Evolutionary conservation across 2,888 invertebrate genomes (phyloP), one percentile per base, ranked within the genome.

Genomic region (Nephrotoma appendiculata): DNA sequence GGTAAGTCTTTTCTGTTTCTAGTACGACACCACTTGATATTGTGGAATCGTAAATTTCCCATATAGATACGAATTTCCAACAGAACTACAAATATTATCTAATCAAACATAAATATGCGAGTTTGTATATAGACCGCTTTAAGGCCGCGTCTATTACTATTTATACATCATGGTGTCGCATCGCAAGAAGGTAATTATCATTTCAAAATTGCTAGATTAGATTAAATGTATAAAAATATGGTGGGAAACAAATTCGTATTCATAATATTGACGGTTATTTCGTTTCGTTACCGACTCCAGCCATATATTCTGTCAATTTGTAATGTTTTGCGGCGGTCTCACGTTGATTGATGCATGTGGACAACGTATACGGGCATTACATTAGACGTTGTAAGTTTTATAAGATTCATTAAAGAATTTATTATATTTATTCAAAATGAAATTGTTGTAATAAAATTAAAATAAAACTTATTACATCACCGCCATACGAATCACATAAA

Each of bases 1-100:
- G 86, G 88, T 88, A 87, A 88, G 88, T 52, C 31, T 71, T 71
- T 44, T 44, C 2, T 31, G 31, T 31, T 31, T 31, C 31, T 31
- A 31, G 31, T 31, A 3, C 2, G 31, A 2, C 31, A 31, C 2
- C 31, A 31, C 31, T 31, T 31, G 31, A 31, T 31, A 31, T 31
- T 31, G 31, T 31, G 31, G 31, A 31, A 31, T 3, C 31, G 31
- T 3, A 31, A 31, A 31, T 31, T 31, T 31, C 31, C 3, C 31
- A 31, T 31, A 31, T 31, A 31, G 31, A 31, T 31, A 31, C 31
- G 44, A 12, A 31, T 31, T 31, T 71, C 2, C 6, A 15, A 15
- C 19, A 52, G n/a, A 52, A 15, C n/a, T 19, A 48, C 12, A 48
- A 12, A 48, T 11, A 52, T 44, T 44, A 44, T 44, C 44, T 44